phyloP scores from a whole-genome alignment of 2,888 invertebrate species.

The Bellardia bayeri region DNA sequence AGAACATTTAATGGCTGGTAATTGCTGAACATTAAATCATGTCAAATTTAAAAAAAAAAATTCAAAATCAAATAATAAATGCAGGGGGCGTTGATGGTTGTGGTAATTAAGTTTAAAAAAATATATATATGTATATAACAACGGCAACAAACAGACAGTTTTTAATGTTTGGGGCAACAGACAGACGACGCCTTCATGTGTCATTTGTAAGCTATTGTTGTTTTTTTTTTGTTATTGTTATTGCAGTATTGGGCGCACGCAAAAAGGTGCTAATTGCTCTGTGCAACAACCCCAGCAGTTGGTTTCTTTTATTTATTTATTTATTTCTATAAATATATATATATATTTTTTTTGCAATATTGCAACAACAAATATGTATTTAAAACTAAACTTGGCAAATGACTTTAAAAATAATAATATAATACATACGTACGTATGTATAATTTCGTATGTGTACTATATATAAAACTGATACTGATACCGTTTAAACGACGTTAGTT shows the following conservation, averaged over 20 bases:
- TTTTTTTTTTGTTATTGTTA: conserved; percentile 13
- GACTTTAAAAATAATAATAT: conserved; percentile 1
- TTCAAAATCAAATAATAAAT: conserved; percentile 19
- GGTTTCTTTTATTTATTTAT: background rate
- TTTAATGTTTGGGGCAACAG: conserved; percentile 31
- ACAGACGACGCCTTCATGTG: conserved; percentile 29
- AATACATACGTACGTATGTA: too few relatives aligned
- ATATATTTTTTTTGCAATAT: background rate
- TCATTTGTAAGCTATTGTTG: conserved; percentile 12
- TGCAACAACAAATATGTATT: conserved; percentile 42
- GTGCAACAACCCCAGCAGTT: conserved; percentile 73
- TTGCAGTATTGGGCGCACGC: conserved; percentile 76
- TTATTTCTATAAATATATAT: too few relatives aligned
- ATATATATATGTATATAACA: too few relatives aligned
- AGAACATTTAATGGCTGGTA: background rate
- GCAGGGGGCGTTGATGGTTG: conserved; percentile 35
- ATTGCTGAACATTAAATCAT: conserved; percentile 26
- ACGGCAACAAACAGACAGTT: background rate
- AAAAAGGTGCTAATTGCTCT: conserved; percentile 82
- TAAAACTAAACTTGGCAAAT: conserved; percentile 12
- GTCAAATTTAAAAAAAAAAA: conserved; percentile 10
- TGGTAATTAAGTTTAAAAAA: conserved; percentile 38
- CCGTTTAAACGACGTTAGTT: conserved; percentile 8
- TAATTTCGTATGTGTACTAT: background rate
- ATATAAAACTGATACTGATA: conserved; percentile 56